Percentiles rank a stretch among this genome's conserved stretches.
These are phyloP conservation scores for Heliconius hortense DNA, from an alignment of 2,888 invertebrate species.

Conservation along the genomic window DNA sequence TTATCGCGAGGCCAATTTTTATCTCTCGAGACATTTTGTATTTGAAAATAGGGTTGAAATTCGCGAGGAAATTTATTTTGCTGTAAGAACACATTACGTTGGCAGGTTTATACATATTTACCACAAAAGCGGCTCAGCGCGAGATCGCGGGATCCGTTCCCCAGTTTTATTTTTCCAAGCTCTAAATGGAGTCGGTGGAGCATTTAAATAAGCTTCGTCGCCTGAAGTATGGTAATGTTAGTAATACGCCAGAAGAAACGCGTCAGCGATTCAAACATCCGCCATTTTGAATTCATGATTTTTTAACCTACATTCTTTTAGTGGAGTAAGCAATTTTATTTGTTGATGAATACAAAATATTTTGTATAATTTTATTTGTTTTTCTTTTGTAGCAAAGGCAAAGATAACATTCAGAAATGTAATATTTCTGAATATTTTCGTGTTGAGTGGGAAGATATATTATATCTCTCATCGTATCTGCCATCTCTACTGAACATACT, in stretches of 20 bases:
- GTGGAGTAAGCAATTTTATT: conserved; percentile 17
- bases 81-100: conserved; percentile 36
- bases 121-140: conserved; percentile 81
- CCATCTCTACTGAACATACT: no score
- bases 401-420: not conserved
- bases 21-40: conserved; percentile 20
- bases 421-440: not conserved
- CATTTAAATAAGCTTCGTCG: conserved; percentile 81
- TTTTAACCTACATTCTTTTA: conserved; percentile 26
- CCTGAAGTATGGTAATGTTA: conserved; percentile 81
- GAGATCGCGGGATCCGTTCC: conserved; percentile 79
- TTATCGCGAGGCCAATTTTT: conserved; percentile 39
- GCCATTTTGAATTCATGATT: conserved; percentile 71
- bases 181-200: conserved; percentile 83
- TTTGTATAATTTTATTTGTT: no score
- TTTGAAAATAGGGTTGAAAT: conserved; percentile 34
- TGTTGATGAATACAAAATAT: not conserved
- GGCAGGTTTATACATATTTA: conserved; percentile 79
- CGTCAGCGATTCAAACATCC: conserved; percentile 55
- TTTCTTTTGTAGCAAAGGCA: not conserved
- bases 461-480: no score
- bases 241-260: conserved; percentile 79
- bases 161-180: conserved; percentile 81
- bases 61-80: conserved; percentile 23
- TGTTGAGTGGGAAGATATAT: not conserved